These are phyloP conservation scores for Phaenicophaeus curvirostris DNA, from an alignment of 2,797 vertebrate species.

Conservation along the genomic window DNA sequence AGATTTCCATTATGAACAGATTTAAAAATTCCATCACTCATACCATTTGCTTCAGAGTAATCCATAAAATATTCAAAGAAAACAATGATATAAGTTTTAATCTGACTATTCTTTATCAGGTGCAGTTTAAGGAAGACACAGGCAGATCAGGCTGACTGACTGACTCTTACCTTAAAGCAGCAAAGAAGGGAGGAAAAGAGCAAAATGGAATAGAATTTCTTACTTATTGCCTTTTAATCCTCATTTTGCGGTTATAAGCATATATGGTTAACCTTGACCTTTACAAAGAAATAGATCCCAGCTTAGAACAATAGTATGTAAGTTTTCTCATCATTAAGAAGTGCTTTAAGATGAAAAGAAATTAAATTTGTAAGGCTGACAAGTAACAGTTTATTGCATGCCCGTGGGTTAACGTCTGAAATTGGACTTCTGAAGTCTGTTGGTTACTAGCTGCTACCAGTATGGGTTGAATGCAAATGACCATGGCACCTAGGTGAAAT, in stretches of 20 bases:
- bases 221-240: not conserved
- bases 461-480: not conserved
- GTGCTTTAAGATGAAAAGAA: not conserved
- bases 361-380: not conserved
- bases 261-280: not conserved
- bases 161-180: not conserved
- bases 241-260: not conserved
- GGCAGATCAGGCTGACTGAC: not conserved
- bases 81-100: not conserved
- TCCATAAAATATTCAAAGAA: not conserved
- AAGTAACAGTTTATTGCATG: not conserved
- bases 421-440: not conserved
- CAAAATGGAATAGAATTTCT: not conserved
- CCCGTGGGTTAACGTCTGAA: not conserved
- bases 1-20: not conserved
- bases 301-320: not conserved
- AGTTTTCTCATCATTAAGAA: not conserved
- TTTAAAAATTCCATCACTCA: not conserved
- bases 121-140: not conserved
- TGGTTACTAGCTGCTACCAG: not conserved
- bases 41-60: not conserved
- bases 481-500: not conserved
- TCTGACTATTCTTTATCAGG: not conserved
- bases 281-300: not conserved
- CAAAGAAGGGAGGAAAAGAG: not conserved